These are phyloP conservation scores for Solenopsis fugax DNA, from an alignment of 1,140 invertebrate genomes.

Conservation along the genomic window DNA sequence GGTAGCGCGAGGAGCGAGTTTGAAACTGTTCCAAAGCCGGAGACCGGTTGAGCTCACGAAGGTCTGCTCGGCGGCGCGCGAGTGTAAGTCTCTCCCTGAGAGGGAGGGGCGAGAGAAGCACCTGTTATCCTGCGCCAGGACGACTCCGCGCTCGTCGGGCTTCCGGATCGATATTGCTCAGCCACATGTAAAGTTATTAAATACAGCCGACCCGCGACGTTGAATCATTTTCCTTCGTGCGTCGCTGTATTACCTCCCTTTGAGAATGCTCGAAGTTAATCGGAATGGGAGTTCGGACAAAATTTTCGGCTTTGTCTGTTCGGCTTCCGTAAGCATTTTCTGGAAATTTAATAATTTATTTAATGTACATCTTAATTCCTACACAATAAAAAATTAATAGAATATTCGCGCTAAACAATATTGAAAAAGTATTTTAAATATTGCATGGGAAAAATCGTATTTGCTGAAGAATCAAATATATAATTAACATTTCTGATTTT, in stretches of 20 bases:
- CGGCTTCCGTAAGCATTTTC: neutral
- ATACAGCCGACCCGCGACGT: constrained; percentile 45
- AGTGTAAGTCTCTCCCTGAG: neutral
- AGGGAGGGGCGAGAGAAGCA: constrained; percentile 69
- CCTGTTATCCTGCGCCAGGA: constrained; percentile 75
- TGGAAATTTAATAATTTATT: neutral
- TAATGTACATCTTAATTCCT: neutral
- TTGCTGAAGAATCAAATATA: neutral
- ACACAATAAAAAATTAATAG: neutral
- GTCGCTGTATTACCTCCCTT: neutral
- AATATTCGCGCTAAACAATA: neutral
- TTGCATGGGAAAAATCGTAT: neutral
- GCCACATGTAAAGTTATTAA: constrained; percentile 75
- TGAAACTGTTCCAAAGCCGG: constrained; percentile 38
- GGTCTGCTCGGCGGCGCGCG: constrained; percentile 46
- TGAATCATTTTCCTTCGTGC: neutral
- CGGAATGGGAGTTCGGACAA: neutral
- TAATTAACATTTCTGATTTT: neutral
- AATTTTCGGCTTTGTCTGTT: neutral
- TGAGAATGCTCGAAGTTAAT: constrained; percentile 6
- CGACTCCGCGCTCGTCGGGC: constrained; percentile 48
- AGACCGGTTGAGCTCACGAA: constrained; percentile 24
- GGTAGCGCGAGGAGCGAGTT: constrained; percentile 78
- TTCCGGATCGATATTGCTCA: constrained; percentile 76
- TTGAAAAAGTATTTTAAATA: neutral